Conservation (phyloP, 1,140 invertebrate species). For the Bombus breviceps region DNA sequence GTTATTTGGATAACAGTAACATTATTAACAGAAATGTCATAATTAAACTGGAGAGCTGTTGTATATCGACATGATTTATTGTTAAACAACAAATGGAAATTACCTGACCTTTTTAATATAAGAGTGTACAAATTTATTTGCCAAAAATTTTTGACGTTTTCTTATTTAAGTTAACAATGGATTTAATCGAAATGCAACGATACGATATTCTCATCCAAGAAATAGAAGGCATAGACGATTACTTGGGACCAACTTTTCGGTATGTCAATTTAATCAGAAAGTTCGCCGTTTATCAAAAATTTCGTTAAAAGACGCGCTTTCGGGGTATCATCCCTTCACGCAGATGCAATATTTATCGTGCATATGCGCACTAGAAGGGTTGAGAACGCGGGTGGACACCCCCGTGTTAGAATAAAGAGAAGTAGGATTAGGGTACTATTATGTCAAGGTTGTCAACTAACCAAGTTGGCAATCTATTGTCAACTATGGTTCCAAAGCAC, state of each 20-base stretch:
- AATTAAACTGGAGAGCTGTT: neutral
- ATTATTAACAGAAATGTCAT: slow-evolving; percentile 1
- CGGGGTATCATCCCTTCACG: slow-evolving; percentile 70
- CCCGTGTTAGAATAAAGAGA: slow-evolving; percentile 11
- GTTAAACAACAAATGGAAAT: slow-evolving; percentile 26
- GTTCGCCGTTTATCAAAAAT: neutral
- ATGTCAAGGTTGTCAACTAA: slow-evolving; percentile 71
- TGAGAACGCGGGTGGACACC: slow-evolving; percentile 35
- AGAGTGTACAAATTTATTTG: neutral
- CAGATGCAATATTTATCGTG: slow-evolving; percentile 70
- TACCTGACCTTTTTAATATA: neutral
- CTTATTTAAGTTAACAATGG: neutral
- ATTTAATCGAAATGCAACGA: slow-evolving; percentile 74
- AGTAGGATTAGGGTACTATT: slow-evolving; percentile 43
- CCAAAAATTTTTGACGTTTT: neutral
- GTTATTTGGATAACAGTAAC: neutral
- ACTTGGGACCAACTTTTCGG: slow-evolving; percentile 94
- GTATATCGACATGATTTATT: neutral
- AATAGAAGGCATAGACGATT: slow-evolving; percentile 95
- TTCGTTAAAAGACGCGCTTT: slow-evolving; percentile 70
- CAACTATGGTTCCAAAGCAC: slow-evolving; percentile 77
- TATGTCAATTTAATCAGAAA: slow-evolving; percentile 73
- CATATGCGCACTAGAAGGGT: slow-evolving; percentile 77
- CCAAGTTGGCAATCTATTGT: slow-evolving; percentile 70
- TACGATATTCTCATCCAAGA: slow-evolving; percentile 90